Evolutionary conservation across 2,888 invertebrate genomes (phyloP).

Genomic region (Cheilosia vernalis): DNA sequence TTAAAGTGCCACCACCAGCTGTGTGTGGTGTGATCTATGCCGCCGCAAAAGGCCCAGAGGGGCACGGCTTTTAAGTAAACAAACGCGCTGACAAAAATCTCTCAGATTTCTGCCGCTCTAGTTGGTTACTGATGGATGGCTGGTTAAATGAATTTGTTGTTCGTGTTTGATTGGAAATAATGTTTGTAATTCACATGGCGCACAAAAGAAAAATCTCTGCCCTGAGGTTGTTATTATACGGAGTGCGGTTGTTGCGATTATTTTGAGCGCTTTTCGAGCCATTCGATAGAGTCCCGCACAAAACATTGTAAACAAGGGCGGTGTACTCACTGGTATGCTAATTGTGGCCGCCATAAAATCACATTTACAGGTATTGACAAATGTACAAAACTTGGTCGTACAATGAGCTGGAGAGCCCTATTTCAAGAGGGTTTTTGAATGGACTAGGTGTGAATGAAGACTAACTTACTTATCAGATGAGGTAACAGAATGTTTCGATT

Average conservation of each 20-base stretch:
- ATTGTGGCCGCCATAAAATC: not conserved
- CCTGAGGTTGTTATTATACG: constrained; percentile 16
- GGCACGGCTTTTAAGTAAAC: constrained; percentile 46
- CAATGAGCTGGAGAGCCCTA: not conserved
- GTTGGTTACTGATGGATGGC: constrained; percentile 47
- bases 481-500: no score
- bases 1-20: constrained; percentile 34
- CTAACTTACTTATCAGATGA: no score
- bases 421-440: no score
- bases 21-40: constrained; percentile 66
- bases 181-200: constrained; percentile 65
- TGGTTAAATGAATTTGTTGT: constrained; percentile 14
- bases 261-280: not conserved
- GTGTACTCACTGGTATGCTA: constrained; percentile 1
- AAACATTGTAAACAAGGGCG: not conserved
- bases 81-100: constrained; percentile 60
- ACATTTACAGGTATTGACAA: no score
- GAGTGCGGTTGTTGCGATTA: constrained; percentile 11
- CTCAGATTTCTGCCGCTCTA: constrained; percentile 59
- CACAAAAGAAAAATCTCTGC: constrained; percentile 45
- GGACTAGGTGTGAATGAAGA: no score
- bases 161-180: constrained; percentile 38
- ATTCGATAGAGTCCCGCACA: no score
- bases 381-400: not conserved
- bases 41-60: constrained; percentile 55